Conservation (phyloP, 2,888 invertebrate species). For the Drosophila macrospina region DNA sequence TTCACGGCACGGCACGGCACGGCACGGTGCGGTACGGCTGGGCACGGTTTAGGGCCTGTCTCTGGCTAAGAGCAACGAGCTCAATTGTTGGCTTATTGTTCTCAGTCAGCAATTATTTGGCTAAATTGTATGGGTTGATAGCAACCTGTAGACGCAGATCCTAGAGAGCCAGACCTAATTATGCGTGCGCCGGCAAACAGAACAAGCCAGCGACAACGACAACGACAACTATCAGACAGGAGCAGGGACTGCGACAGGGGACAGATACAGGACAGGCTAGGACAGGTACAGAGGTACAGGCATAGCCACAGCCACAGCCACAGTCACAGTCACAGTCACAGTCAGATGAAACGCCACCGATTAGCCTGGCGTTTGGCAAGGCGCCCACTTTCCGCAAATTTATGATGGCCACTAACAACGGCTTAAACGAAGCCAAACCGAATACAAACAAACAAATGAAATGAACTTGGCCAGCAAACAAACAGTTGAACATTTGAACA, state of each 20-base stretch:
- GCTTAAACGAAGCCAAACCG: constrained; percentile 52
- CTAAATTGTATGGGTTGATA: constrained; percentile 45
- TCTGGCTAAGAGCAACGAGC: constrained; percentile 36
- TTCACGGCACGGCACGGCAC: no score
- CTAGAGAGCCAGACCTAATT: constrained; percentile 64
- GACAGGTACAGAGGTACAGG: constrained; percentile 1
- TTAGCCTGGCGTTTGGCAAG: constrained; percentile 65
- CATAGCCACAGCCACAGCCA: neutral
- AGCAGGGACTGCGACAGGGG: constrained; percentile 14
- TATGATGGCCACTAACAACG: constrained; percentile 78
- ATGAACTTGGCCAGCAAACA: constrained; percentile 55
- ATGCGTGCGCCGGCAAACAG: constrained; percentile 68
- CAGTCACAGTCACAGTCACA: constrained; percentile 4
- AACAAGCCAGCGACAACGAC: constrained; percentile 48
- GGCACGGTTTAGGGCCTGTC: neutral
- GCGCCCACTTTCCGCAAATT: constrained; percentile 64
- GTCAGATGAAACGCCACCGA: constrained; percentile 77
- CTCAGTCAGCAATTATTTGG: constrained; percentile 69
- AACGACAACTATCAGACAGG: constrained; percentile 1
- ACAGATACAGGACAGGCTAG: constrained; percentile 7
- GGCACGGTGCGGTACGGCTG: neutral
- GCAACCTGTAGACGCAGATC: constrained; percentile 41
- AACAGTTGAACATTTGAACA: constrained; percentile 41
- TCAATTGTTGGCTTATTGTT: constrained; percentile 61
- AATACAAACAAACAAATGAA: constrained; percentile 46